phyloP scores from a whole-genome alignment of 1,140 invertebrate species.

The Drosophila lacteicornis region DNA sequence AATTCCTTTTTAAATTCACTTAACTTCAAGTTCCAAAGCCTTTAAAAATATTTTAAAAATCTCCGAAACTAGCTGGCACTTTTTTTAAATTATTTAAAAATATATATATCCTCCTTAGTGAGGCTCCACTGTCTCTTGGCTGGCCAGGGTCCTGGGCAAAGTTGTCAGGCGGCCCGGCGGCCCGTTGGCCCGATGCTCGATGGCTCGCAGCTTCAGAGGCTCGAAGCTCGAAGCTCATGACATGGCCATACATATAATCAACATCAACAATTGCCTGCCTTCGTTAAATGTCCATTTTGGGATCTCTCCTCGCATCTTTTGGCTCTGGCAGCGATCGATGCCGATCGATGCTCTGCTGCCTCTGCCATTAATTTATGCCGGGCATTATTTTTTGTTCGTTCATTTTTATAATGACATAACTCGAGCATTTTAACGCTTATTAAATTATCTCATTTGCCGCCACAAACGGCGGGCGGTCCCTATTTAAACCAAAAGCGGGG shows the following conservation, averaged over 20 bases:
- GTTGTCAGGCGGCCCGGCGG: slow-evolving; percentile 25
- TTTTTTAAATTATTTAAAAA: background rate
- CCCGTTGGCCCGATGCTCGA: slow-evolving; percentile 6
- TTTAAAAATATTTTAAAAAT: no score
- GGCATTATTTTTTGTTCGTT: slow-evolving; percentile 72
- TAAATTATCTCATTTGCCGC: slow-evolving; percentile 85
- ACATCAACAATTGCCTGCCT: slow-evolving; percentile 71
- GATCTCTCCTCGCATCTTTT: slow-evolving; percentile 50
- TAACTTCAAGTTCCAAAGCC: no score
- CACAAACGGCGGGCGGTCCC: slow-evolving; percentile 73
- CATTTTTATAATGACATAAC: slow-evolving; percentile 85
- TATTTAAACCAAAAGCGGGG: slow-evolving; percentile 12
- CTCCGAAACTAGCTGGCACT: no score
- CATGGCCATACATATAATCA: slow-evolving; percentile 66
- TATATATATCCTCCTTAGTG: no score
- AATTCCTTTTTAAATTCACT: no score
- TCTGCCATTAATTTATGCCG: slow-evolving; percentile 62
- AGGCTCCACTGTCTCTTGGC: slow-evolving; percentile 13
- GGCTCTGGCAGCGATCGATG: slow-evolving; percentile 12
- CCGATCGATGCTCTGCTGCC: background rate
- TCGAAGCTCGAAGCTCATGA: slow-evolving; percentile 51
- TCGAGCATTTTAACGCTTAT: slow-evolving; percentile 85
- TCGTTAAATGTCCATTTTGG: slow-evolving; percentile 84
- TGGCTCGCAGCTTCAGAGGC: slow-evolving; percentile 2
- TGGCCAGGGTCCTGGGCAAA: slow-evolving; percentile 26